These are phyloP conservation scores for Trypoxylus dichotomus DNA, from an alignment of 1,140 invertebrate genomes.

Conservation along the genomic window DNA sequence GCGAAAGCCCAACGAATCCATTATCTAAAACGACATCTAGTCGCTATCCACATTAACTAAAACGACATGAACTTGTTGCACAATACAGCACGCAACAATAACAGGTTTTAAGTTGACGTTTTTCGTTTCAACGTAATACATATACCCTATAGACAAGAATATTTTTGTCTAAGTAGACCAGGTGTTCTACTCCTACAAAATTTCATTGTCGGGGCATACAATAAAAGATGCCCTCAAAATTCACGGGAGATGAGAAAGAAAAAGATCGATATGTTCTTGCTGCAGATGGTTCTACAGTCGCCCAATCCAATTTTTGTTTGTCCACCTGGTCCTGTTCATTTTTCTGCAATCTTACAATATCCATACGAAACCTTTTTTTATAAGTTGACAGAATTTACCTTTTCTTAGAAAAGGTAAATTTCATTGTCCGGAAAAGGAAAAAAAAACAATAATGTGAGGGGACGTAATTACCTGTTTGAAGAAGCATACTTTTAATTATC, in stretches of 20 bases:
- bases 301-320: neutral
- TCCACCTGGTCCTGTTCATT: neutral
- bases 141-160: neutral
- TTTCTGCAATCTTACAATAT: neutral
- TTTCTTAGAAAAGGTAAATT: neutral
- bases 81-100: neutral
- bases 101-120: slow-evolving; percentile 3
- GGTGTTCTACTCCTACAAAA: slow-evolving; percentile 14
- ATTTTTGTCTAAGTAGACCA: neutral
- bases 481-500: neutral
- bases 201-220: neutral
- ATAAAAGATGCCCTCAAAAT: neutral
- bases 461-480: neutral
- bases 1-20: neutral
- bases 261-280: neutral
- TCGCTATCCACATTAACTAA: neutral
- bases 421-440: neutral
- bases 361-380: neutral
- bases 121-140: neutral
- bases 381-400: neutral
- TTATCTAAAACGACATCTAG: slow-evolving; percentile 5
- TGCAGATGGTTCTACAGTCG: neutral
- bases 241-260: neutral
- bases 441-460: neutral
- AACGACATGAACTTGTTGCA: slow-evolving; percentile 17